phyloP scores from a whole-genome alignment of 2,888 invertebrate genomes.

The Himalopsyche kuldschensis region DNA sequence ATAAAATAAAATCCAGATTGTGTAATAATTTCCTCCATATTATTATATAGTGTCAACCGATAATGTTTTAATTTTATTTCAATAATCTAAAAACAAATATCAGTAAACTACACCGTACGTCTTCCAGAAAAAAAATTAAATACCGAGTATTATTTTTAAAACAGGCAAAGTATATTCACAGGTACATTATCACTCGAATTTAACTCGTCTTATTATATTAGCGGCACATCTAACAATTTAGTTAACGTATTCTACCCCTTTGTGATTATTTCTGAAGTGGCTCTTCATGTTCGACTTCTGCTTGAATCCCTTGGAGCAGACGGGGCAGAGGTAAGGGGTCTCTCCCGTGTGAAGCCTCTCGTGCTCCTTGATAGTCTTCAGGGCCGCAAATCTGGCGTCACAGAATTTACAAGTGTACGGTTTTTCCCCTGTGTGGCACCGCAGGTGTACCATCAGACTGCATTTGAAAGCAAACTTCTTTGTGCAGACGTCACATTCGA shows the following conservation, averaged over 20 bases:
- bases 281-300: conserved; percentile 39
- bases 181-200: not conserved
- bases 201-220: not conserved
- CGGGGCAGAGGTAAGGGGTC: conserved; percentile 35
- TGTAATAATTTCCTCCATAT: too few species aligned
- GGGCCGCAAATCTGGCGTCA: conserved; percentile 30
- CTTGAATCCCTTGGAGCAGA: conserved; percentile 34
- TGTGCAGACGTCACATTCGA: conserved; percentile 31
- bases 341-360: conserved; percentile 38
- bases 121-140: not conserved
- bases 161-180: not conserved
- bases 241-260: not conserved
- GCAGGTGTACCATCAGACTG: conserved; percentile 30
- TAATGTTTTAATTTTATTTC: too few species aligned
- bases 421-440: conserved; percentile 36
- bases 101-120: not conserved
- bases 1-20: too few species aligned
- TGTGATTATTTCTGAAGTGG: conserved; percentile 33
- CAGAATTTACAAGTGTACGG: conserved; percentile 37
- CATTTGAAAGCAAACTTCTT: conserved; percentile 34
- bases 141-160: not conserved
- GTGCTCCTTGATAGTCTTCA: conserved; percentile 35
- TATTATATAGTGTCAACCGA: too few species aligned
- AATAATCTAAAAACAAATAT: too few species aligned
- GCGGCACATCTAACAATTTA: not conserved